A percentile compares a stretch with the other conserved stretches of the same genome.
These are phyloP conservation scores for Micromussa lordhowensis DNA, from an alignment of 92 coral and sea anemone genomes.

Conservation along the genomic window DNA sequence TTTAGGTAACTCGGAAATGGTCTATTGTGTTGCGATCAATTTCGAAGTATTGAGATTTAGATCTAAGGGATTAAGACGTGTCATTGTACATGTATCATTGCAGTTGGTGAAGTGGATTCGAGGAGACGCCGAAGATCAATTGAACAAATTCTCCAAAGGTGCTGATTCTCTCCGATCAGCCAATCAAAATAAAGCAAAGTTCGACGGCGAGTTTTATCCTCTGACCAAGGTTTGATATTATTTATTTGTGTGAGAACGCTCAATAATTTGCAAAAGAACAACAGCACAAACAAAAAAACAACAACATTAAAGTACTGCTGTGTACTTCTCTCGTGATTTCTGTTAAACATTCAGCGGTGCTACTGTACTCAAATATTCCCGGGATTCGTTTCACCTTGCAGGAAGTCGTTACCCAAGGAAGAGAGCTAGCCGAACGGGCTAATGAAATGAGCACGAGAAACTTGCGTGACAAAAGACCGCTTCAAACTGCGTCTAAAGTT, in stretches of 20 bases:
- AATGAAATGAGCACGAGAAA: conserved; percentile 54
- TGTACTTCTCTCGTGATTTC: not conserved
- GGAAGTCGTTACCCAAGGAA: conserved; percentile 74
- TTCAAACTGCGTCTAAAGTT: conserved; percentile 67
- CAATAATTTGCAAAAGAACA: too few relatives aligned
- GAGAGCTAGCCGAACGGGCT: conserved; percentile 62
- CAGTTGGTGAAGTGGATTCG: conserved; percentile 90
- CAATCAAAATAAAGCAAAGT: conserved; percentile 63
- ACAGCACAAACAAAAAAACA: too few relatives aligned
- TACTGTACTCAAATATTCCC: not conserved
- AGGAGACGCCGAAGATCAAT: conserved; percentile 75
- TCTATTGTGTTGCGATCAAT: not conserved
- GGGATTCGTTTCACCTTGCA: not conserved
- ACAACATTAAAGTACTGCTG: too few relatives aligned
- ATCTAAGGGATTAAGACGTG: not conserved
- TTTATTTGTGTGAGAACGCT: not conserved
- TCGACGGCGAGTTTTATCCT: conserved; percentile 83
- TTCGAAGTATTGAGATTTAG: not conserved
- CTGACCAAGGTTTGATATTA: conserved; percentile 76
- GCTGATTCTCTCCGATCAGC: conserved; percentile 68
- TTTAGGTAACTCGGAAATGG: too few relatives aligned
- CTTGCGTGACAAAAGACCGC: conserved; percentile 68
- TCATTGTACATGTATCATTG: not conserved
- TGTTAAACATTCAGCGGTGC: not conserved
- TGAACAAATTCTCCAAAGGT: conserved; percentile 51